phyloP scores from a whole-genome alignment of 2,797 vertebrate species.

The Chanos chanos region DNA sequence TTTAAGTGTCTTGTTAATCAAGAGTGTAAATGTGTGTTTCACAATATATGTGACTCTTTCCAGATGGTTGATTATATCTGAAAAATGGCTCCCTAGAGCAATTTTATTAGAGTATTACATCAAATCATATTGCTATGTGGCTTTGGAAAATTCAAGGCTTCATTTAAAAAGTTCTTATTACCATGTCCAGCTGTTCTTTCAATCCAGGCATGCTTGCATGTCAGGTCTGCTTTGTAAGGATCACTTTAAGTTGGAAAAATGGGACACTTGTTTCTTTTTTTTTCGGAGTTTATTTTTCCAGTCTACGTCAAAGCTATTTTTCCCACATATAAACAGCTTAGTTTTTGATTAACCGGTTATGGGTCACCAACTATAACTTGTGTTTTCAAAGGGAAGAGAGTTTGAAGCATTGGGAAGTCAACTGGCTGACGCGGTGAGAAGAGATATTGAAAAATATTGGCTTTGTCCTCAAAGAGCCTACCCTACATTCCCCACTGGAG shows the following conservation, averaged over 20 bases:
- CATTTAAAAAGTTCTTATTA: conserved; percentile 32
- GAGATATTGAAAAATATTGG: conserved; percentile 43
- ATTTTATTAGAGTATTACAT: conserved; percentile 31
- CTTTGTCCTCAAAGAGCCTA: conserved; percentile 4
- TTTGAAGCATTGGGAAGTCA: conserved; percentile 80
- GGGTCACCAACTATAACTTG: conserved; percentile 58
- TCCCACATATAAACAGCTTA: conserved; percentile 35
- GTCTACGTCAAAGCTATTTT: conserved; percentile 31
- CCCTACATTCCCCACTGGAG: background rate
- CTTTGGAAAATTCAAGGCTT: conserved; percentile 39
- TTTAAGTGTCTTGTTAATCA: conserved; percentile 15
- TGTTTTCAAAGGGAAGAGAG: conserved; percentile 78
- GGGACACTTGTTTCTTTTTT: conserved; percentile 2
- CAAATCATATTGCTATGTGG: conserved; percentile 38
- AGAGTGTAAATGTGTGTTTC: conserved; percentile 3
- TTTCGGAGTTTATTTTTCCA: conserved; percentile 37
- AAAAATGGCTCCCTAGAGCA: conserved; percentile 17
- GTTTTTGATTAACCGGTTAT: conserved; percentile 38
- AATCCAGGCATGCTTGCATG: conserved; percentile 38
- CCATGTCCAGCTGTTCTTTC: conserved; percentile 43
- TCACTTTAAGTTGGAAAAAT: conserved; percentile 20
- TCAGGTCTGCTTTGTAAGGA: conserved; percentile 34
- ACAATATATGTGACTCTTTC: conserved; percentile 20
- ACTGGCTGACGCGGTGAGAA: conserved; percentile 78
- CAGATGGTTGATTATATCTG: conserved; percentile 22